Evolutionary conservation across 2,888 invertebrate species (phyloP), one percentile per base, ranked within the genome.

Genomic region (Diaphora mendica): DNA sequence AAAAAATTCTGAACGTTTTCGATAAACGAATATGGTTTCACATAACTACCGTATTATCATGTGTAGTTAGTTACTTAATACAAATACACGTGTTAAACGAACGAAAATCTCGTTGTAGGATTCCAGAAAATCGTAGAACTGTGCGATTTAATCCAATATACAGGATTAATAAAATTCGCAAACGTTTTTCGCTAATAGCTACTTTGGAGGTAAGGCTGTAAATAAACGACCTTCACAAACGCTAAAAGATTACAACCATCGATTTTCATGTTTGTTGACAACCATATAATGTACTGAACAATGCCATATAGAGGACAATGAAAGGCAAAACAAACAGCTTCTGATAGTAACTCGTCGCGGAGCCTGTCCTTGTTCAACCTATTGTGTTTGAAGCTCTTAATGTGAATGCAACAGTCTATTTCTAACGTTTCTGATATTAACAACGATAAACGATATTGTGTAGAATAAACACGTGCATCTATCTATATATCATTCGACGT

Each of bases 321-420:
- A 85, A 83, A 85, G 86, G 75, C 82, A 87, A 84, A 87, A 89
- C 88, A 86, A 88, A 88, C 79, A 83, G 85, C 79, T 77, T 80
- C 77, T 82, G 85, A 83, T 85, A 85, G 80, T 81, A 79, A 81
- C 68, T 82, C 77, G 77, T 82, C 75, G 80, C 82, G 76, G 77
- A 80, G 79, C 70, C 82, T 82, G 91, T 87, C 91, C 89, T 92
- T 92, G 90, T 89, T 81, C 81, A 82, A 77, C 77, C 89, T 84
- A 92, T 92, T 92, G 91, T 90, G 84, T 86, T 84, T 70, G 70
- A 73, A 71, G 79, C 76, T 74, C 80, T 81, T 75, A 77, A 81
- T 81, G 82, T 86, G 82, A 87, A 88, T 86, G 80, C 73, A 76
- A 59, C 26, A 69, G 81, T 78, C 82, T 78, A 78, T 72, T 80